Percentiles rank a stretch among this genome's conserved stretches.
Evolutionary conservation across 1,140 invertebrate species (phyloP).

Genomic region (Drosophila quadrilineata): DNA sequence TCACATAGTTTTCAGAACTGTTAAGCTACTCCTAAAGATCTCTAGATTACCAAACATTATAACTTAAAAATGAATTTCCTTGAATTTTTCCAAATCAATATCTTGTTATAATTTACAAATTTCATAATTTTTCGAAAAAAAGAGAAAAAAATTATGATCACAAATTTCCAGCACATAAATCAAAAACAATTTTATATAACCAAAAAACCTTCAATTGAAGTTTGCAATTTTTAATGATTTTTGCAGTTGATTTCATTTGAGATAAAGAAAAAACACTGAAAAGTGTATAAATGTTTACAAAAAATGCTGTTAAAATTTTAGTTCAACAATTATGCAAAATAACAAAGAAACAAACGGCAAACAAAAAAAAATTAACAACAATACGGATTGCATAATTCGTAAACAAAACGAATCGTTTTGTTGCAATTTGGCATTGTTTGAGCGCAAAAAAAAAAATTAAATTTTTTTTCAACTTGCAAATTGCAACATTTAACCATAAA

Average conservation of each 20-base stretch:
- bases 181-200: too few species aligned
- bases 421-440: conserved; percentile 48
- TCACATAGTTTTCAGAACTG: too few species aligned
- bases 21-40: too few species aligned
- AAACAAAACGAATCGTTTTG: conserved; percentile 42
- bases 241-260: conserved; percentile 48
- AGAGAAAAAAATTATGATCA: too few species aligned
- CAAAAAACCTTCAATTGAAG: conserved; percentile 1
- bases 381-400: conserved; percentile 53
- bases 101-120: not conserved
- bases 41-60: too few species aligned
- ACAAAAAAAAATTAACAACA: too few species aligned
- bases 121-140: not conserved
- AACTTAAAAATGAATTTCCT: too few species aligned
- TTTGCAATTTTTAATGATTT: conserved; percentile 30
- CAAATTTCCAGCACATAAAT: too few species aligned
- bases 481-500: conserved; percentile 68
- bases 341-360: too few species aligned
- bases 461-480: conserved; percentile 68
- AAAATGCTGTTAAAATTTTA: conserved; percentile 13
- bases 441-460: conserved; percentile 38
- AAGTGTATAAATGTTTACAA: conserved; percentile 13
- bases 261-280: conserved; percentile 38
- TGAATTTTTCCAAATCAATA: too few species aligned
- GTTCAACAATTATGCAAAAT: conserved; percentile 45